Evolutionary conservation across 2,797 vertebrate genomes (phyloP), one percentile per base, ranked within the genome.

Genomic region (Acipenser transmontanus): DNA sequence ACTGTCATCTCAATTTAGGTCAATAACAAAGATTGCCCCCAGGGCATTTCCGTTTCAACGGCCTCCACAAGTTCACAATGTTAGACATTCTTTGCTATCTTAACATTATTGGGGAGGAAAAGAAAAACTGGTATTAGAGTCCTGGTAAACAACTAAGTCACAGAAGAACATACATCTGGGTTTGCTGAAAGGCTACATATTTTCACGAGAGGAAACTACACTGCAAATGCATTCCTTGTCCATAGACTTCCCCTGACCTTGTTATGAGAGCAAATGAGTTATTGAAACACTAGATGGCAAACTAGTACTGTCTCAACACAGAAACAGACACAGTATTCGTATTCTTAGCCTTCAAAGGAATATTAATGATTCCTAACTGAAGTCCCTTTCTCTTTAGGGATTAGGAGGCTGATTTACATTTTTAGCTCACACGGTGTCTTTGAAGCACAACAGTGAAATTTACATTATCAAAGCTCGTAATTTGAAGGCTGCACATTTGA

Each of bases 1-100:
- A 87, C 85, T 87, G 89, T 86, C 89, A 88, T 89, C 85, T 89
- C 88, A 87, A 90, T 88, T 89, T 88, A 90, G 88, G 88, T 79
- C 88, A 88, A 79, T 82, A 82, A 85, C 78, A 76, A 84, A 81
- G 80, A 87, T 83, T 86, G 84, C 87, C 85, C 80, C 72, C 75
- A 77, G 86, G 85, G 80, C 80, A 34, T 34, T 34, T 34, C 34
- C 4, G 34, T 34, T 34, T 34, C 34, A 34, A 34, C 34, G 1
- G 34, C 34, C 34, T 34, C 2, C 34, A 34, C 34, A 34, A 34
- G 2, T 34, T 3, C 34, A 34, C 34, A 34, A 34, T 34, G 34
- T 34, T 34, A 34, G 34, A 34, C 34, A 34, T 34, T 34, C 34
- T 34, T 34, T 3, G 34, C 4, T 34, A 34, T 34, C 34, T 34